Conservation (phyloP, 2,113 vertebrate species). For the Lepisosteus osseus region DNA sequence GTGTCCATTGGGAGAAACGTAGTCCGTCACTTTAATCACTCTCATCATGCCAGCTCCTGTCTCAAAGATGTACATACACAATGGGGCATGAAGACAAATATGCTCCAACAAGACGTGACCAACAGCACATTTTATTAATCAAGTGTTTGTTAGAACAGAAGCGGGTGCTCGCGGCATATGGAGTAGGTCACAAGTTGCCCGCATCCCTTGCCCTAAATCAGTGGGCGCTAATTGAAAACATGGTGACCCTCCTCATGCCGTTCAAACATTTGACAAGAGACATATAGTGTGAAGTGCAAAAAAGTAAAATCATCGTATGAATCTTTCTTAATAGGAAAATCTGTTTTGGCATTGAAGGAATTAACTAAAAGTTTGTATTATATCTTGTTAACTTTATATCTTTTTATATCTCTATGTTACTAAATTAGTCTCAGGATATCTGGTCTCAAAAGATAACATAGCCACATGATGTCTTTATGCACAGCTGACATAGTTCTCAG, state of each 20-base stretch:
- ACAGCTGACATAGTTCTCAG: no score
- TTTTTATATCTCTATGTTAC: no score
- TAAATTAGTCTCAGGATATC: no score
- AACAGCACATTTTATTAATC: conserved; percentile 22
- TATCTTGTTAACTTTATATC: no score
- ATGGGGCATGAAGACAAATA: conserved; percentile 11
- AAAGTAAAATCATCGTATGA: no score
- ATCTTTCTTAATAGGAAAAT: no score
- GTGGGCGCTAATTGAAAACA: conserved; percentile 22
- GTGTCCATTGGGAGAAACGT: conserved; percentile 4
- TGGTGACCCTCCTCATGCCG: conserved; percentile 9
- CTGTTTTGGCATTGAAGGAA: no score
- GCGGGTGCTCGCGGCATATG: conserved; percentile 2
- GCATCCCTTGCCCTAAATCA: conserved; percentile 10
- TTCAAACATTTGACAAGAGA: conserved; percentile 18
- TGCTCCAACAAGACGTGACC: conserved; percentile 12
- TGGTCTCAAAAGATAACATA: no score
- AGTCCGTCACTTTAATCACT: conserved; percentile 22
- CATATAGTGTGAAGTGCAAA: background rate
- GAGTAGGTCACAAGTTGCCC: conserved; percentile 10
- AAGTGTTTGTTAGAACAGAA: conserved; percentile 14
- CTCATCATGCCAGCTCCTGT: background rate
- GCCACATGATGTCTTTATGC: no score
- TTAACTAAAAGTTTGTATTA: no score
- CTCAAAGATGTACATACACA: conserved; percentile 12